Evolutionary conservation across 2,888 invertebrate genomes (phyloP).

Genomic region (Serripes groenlandicus): DNA sequence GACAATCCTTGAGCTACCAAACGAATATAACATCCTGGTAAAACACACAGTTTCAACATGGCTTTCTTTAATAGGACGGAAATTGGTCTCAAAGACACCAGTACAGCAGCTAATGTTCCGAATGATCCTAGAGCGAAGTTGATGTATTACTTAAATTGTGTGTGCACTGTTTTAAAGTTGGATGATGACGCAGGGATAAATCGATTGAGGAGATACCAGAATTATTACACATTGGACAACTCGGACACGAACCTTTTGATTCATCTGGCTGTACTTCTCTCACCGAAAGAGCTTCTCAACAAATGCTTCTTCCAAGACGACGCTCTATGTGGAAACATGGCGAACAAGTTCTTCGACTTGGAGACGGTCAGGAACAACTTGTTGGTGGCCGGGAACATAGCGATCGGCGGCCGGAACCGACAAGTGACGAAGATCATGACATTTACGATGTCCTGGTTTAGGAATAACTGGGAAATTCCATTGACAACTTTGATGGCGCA

Average conservation of each 20-base stretch:
- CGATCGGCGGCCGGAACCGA: conserved; percentile 58
- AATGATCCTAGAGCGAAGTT: conserved; percentile 46
- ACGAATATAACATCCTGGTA: too few relatives aligned
- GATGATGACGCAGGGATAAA: conserved; percentile 42
- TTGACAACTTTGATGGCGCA: conserved; percentile 33
- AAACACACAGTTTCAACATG: conserved; percentile 21
- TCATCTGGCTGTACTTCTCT: conserved; percentile 42
- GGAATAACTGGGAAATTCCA: conserved; percentile 42
- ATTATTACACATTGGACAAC: conserved; percentile 38
- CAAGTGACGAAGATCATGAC: conserved; percentile 61
- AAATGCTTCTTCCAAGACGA: conserved; percentile 64
- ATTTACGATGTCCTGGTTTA: conserved; percentile 58
- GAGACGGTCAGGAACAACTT: conserved; percentile 48
- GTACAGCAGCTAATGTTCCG: conserved; percentile 22
- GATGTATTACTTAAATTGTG: conserved; percentile 64
- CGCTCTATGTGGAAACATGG: conserved; percentile 41
- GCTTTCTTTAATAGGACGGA: conserved; percentile 38
- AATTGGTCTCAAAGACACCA: conserved; percentile 40
- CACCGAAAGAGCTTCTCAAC: conserved; percentile 45
- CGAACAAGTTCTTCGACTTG: conserved; percentile 58
- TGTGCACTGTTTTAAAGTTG: conserved; percentile 50
- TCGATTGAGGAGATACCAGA: conserved; percentile 50
- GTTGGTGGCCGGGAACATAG: conserved; percentile 51
- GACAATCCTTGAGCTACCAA: too few relatives aligned
- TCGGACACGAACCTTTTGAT: conserved; percentile 50